These are phyloP conservation scores for Hermetia illucens DNA, from an alignment of 1,140 invertebrate genomes.

Conservation along the genomic window DNA sequence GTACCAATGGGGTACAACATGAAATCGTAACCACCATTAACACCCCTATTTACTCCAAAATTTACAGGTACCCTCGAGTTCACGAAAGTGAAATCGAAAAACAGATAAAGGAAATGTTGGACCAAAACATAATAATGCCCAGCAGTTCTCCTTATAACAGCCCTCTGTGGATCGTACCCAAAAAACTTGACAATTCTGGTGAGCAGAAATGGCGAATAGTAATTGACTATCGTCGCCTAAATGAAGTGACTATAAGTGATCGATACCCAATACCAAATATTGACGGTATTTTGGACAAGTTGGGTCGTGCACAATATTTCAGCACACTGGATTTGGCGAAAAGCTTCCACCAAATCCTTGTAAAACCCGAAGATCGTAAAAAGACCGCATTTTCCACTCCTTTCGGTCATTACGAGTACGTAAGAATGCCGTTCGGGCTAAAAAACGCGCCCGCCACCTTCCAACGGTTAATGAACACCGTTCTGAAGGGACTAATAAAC, in stretches of 20 bases:
- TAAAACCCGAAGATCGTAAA: no score
- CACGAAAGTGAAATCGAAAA: slow-evolving; percentile 25
- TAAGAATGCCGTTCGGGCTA: no score
- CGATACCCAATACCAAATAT: no score
- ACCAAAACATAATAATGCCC: slow-evolving; percentile 25
- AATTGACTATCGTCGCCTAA: slow-evolving; percentile 24
- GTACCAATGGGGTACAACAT: slow-evolving; percentile 9
- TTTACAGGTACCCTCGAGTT: slow-evolving; percentile 20
- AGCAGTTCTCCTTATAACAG: slow-evolving; percentile 19
- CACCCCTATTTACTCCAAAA: slow-evolving; percentile 17
- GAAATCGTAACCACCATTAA: slow-evolving; percentile 14
- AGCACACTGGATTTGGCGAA: no score
- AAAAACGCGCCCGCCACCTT: slow-evolving; percentile 27
- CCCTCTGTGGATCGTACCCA: slow-evolving; percentile 9
- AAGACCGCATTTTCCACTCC: no score
- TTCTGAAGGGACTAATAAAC: slow-evolving; percentile 14
- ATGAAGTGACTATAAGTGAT: no score
- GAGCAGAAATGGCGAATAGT: slow-evolving; percentile 22
- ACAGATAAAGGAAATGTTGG: slow-evolving; percentile 17
- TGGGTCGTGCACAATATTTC: no score
- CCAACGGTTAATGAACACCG: slow-evolving; percentile 29
- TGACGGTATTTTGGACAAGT: no score
- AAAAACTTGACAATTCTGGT: slow-evolving; percentile 13
- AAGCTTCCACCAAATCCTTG: no score
- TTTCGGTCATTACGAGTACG: no score